Percentiles rank a stretch among this genome's conserved stretches.
These are phyloP conservation scores for Loxodonta africana DNA, from an alignment of 2,113 vertebrate species.

Conservation along the genomic window DNA sequence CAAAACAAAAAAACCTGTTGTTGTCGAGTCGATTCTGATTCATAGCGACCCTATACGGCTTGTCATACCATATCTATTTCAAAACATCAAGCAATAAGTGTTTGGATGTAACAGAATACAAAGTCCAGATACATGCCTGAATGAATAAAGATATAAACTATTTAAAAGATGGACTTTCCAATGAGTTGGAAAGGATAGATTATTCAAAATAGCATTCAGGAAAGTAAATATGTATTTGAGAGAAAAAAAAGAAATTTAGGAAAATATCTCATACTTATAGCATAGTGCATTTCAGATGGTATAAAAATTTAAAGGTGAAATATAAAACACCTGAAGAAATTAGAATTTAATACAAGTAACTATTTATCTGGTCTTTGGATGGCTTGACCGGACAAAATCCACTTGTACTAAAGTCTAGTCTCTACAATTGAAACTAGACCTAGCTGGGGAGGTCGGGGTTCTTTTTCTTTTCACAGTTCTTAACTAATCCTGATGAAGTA, in stretches of 20 bases:
- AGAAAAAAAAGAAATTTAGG: not conserved
- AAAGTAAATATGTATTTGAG: not conserved
- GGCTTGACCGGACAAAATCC: too few species aligned
- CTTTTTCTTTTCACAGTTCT: not conserved
- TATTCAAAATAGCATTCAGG: not conserved
- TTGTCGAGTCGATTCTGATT: too few species aligned
- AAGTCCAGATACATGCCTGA: not conserved
- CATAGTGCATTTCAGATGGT: not conserved
- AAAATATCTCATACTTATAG: not conserved
- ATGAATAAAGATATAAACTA: not conserved
- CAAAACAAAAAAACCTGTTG: too few species aligned
- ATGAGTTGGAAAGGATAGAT: conserved; percentile 14
- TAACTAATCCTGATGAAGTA: not conserved
- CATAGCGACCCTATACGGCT: too few species aligned
- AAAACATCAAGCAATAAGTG: conserved; percentile 11
- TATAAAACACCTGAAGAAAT: not conserved
- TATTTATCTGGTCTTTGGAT: not conserved
- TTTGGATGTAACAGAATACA: not conserved
- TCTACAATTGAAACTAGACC: not conserved
- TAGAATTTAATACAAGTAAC: not conserved
- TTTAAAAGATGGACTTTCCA: not conserved
- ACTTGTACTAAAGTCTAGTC: too few species aligned
- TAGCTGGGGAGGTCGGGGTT: not conserved
- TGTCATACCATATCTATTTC: not conserved
- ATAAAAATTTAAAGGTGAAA: not conserved